phyloP scores from a whole-genome alignment of 2,113 vertebrate species.

The Macrotus californicus region DNA sequence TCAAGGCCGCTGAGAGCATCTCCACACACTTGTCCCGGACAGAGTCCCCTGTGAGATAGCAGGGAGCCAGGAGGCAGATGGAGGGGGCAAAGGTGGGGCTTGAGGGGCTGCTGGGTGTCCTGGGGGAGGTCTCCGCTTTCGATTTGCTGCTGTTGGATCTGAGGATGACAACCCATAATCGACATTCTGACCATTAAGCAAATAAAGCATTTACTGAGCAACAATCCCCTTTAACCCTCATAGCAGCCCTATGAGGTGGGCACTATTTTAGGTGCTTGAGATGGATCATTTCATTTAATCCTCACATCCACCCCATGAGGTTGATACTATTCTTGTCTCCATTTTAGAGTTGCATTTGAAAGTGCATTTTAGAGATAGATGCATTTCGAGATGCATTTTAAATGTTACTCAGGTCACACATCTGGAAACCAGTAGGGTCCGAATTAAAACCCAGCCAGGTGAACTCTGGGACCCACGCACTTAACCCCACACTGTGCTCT shows the following conservation, averaged over 20 bases:
- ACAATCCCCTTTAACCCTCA: neutral
- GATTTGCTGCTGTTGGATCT: conserved; percentile 81
- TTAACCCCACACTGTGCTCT: neutral
- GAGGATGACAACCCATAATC: neutral
- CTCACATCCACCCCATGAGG: neutral
- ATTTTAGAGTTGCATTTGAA: neutral
- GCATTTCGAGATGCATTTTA: neutral
- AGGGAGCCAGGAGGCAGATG: conserved; percentile 78
- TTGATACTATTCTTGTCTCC: neutral
- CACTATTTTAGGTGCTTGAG: neutral
- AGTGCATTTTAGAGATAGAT: neutral
- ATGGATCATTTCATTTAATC: neutral
- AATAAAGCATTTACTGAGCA: neutral
- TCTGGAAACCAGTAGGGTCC: neutral
- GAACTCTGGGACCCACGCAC: neutral
- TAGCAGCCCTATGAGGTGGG: neutral
- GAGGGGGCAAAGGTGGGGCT: conserved; percentile 81
- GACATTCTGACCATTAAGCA: neutral
- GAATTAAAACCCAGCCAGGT: neutral
- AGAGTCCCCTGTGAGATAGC: conserved; percentile 88
- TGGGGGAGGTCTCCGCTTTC: conserved; percentile 82
- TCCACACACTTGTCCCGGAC: conserved; percentile 96
- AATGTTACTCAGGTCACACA: neutral
- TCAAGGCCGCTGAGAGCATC: conserved; percentile 91
- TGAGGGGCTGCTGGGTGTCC: conserved; percentile 86